A percentile compares a stretch with the other conserved stretches of the same genome.
These are phyloP conservation scores for Sebastes nivosus DNA, from an alignment of 2,797 vertebrate species.

Conservation along the genomic window DNA sequence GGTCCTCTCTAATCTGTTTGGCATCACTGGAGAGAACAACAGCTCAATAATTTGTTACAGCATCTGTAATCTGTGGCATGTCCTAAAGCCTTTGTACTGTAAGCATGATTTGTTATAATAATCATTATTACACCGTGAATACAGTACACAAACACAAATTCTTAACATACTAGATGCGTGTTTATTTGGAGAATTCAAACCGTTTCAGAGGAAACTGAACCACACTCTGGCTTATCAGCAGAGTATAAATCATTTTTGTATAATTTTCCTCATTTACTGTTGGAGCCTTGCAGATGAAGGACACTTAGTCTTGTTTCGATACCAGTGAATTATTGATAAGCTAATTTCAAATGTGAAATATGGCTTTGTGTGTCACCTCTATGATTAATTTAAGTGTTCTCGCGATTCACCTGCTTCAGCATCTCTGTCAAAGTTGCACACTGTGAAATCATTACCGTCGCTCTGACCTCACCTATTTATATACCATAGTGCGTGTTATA, in stretches of 20 bases:
- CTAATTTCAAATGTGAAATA: conserved; percentile 83
- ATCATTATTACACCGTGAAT: not conserved
- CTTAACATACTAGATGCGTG: not conserved
- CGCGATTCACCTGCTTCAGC: conserved; percentile 62
- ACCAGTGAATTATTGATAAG: conserved; percentile 85
- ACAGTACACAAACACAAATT: not conserved
- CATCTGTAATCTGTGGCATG: not conserved
- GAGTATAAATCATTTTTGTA: conserved; percentile 60
- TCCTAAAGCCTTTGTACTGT: not conserved
- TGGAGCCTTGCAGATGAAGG: conserved; percentile 68
- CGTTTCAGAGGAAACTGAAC: conserved; percentile 22
- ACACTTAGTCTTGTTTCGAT: conserved; percentile 78
- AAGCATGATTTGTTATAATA: not conserved
- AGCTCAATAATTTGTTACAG: not conserved
- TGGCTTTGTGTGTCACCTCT: conserved; percentile 70
- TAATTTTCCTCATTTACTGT: conserved; percentile 57
- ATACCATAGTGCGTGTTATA: not conserved
- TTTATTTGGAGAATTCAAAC: not conserved
- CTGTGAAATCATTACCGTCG: conserved; percentile 29
- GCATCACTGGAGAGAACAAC: not conserved
- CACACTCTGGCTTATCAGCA: conserved; percentile 13
- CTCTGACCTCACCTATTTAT: conserved; percentile 2
- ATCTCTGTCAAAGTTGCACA: conserved; percentile 53
- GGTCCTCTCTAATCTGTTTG: not conserved
- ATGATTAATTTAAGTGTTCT: conserved; percentile 79